A percentile compares a stretch with the other conserved stretches of the same genome.
Conservation (phyloP, 2,888 invertebrate genomes). For the Pseudanteris insignis region DNA sequence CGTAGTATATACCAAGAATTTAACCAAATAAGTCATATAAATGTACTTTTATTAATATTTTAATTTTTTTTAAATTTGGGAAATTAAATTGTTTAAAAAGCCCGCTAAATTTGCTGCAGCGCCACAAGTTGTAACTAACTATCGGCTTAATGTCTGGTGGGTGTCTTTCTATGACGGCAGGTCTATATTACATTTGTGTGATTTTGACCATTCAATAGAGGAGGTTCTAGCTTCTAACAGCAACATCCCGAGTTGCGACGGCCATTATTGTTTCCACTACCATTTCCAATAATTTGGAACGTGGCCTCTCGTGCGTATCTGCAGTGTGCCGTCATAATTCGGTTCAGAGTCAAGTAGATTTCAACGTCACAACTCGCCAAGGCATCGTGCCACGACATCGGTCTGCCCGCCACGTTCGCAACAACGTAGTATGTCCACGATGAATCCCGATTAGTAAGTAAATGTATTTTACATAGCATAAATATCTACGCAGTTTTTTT, state of each 20-base stretch:
- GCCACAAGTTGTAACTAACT: too few species aligned
- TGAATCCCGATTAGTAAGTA: slow-evolving; percentile 69
- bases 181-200: slow-evolving; percentile 9
- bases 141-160: too few species aligned
- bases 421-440: slow-evolving; percentile 66
- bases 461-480: slow-evolving; percentile 37
- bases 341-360: slow-evolving; percentile 17
- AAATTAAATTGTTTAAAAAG: too few species aligned
- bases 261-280: slow-evolving; percentile 59
- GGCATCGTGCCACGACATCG: slow-evolving; percentile 40
- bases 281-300: slow-evolving; percentile 49
- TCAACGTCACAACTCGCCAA: slow-evolving; percentile 18
- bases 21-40: too few species aligned
- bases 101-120: too few species aligned
- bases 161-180: too few species aligned
- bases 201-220: slow-evolving; percentile 51
- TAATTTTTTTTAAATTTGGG: too few species aligned
- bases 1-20: too few species aligned
- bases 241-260: slow-evolving; percentile 51
- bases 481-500: background rate
- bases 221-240: slow-evolving; percentile 50
- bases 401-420: slow-evolving; percentile 48
- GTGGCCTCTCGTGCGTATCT: slow-evolving; percentile 41
- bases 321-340: slow-evolving; percentile 25
- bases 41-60: too few species aligned